These are phyloP conservation scores for Epirrhoe alternata DNA, from an alignment of 2,888 invertebrate genomes.

Conservation along the genomic window DNA sequence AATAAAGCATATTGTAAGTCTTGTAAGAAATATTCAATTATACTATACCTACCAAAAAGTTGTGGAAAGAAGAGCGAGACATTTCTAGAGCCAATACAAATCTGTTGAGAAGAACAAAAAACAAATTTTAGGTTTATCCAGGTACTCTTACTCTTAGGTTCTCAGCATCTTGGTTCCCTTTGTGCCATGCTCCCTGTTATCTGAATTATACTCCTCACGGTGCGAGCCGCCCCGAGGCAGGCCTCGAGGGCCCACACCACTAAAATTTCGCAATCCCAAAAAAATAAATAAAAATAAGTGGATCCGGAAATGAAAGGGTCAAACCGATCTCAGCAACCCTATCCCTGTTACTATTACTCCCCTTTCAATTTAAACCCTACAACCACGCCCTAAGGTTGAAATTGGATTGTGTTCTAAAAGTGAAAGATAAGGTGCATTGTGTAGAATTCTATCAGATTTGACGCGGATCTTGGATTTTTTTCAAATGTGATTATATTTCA, in stretches of 20 bases:
- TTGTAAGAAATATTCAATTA: neutral
- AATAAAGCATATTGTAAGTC: neutral
- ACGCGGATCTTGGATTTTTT: constrained; percentile 24
- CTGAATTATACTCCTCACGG: neutral
- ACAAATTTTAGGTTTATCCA: no score
- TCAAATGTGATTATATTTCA: constrained; percentile 19
- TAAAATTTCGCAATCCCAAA: constrained; percentile 53
- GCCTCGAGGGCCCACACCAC: constrained; percentile 22
- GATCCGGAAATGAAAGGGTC: constrained; percentile 64
- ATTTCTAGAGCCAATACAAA: no score
- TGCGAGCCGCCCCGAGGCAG: neutral
- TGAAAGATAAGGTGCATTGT: constrained; percentile 21
- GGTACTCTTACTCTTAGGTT: no score
- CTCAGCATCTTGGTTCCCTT: neutral
- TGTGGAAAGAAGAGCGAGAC: no score
- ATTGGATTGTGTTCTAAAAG: constrained; percentile 4
- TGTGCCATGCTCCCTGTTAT: neutral
- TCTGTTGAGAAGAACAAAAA: no score
- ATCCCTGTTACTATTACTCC: constrained; percentile 3
- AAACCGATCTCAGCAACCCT: constrained; percentile 54
- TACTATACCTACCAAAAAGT: no score
- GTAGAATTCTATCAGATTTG: constrained; percentile 18
- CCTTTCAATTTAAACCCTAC: neutral
- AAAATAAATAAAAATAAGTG: constrained; percentile 61
- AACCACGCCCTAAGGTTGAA: neutral